phyloP scores from a whole-genome alignment of 2,113 vertebrate genomes.

The Suricata suricatta region DNA sequence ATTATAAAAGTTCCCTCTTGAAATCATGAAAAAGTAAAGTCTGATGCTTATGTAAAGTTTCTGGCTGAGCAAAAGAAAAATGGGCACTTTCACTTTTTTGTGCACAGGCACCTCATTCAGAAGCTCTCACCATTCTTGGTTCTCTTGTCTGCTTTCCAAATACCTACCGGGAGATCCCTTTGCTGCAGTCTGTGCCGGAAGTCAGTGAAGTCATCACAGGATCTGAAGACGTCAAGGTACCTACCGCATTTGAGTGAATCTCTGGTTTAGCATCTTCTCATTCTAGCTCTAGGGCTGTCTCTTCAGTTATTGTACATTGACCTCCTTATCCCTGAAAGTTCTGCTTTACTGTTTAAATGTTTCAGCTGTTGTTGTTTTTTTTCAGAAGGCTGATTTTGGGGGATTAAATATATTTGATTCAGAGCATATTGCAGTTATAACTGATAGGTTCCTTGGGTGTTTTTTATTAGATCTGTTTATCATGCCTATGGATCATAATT shows the following conservation, averaged over 20 bases:
- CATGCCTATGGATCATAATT: slow-evolving; percentile 35
- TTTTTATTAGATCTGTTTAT: slow-evolving; percentile 60
- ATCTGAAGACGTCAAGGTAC: slow-evolving; percentile 93
- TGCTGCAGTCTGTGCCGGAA: slow-evolving; percentile 85
- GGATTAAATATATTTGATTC: neutral
- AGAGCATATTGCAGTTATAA: neutral
- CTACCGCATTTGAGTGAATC: neutral
- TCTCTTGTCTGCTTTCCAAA: slow-evolving; percentile 98
- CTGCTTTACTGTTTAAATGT: neutral
- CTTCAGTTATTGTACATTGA: neutral
- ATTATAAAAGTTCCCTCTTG: neutral
- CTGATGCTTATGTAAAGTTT: neutral
- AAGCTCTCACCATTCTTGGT: slow-evolving; percentile 96
- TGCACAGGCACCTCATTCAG: slow-evolving; percentile 91
- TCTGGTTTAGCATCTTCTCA: neutral
- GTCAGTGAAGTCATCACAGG: slow-evolving; percentile 82
- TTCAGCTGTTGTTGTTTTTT: slow-evolving; percentile 21
- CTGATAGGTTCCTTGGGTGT: neutral
- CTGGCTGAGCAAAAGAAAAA: neutral
- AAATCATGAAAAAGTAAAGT: slow-evolving; percentile 16
- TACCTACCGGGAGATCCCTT: slow-evolving; percentile 91
- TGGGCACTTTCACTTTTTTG: neutral
- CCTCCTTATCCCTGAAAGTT: slow-evolving; percentile 2
- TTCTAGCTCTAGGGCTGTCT: neutral
- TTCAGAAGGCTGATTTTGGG: neutral